Evolutionary conservation across 2,113 vertebrate genomes (phyloP).

Genomic region (Callocephalon fimbriatum): DNA sequence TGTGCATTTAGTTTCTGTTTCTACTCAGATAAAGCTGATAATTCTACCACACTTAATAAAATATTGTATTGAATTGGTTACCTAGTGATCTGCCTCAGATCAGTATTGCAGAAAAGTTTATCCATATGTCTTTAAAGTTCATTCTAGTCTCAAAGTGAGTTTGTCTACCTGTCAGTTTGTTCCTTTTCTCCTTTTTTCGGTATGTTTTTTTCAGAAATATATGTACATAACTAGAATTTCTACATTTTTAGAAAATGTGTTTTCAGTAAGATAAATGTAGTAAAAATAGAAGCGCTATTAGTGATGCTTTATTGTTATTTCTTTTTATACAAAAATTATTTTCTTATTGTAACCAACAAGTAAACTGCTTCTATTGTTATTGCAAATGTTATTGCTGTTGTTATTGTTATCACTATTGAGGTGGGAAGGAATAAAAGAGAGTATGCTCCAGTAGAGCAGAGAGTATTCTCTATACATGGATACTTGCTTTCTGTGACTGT

Average conservation of each 20-base stretch:
- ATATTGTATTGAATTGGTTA: not conserved
- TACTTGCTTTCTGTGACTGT: not conserved
- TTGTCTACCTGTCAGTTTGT: not conserved
- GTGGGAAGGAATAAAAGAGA: not conserved
- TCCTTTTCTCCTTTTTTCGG: not conserved
- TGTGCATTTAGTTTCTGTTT: not conserved
- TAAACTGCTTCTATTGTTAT: not conserved
- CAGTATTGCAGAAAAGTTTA: not conserved
- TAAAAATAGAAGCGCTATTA: not conserved
- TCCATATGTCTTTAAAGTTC: not conserved
- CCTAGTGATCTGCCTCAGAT: not conserved
- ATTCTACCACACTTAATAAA: not conserved
- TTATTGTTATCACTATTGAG: not conserved
- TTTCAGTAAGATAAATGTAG: not conserved
- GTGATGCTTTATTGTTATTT: not conserved
- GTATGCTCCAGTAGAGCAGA: not conserved
- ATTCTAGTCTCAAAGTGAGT: not conserved
- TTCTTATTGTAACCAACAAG: not conserved
- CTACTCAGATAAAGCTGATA: not conserved
- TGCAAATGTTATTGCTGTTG: not conserved
- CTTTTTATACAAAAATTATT: not conserved
- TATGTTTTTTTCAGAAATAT: not conserved
- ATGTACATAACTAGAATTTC: not conserved
- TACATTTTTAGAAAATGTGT: not conserved
- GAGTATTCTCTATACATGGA: not conserved